Conservation (phyloP, 2,797 vertebrate species). For the Tragelaphus oryx region DNA sequence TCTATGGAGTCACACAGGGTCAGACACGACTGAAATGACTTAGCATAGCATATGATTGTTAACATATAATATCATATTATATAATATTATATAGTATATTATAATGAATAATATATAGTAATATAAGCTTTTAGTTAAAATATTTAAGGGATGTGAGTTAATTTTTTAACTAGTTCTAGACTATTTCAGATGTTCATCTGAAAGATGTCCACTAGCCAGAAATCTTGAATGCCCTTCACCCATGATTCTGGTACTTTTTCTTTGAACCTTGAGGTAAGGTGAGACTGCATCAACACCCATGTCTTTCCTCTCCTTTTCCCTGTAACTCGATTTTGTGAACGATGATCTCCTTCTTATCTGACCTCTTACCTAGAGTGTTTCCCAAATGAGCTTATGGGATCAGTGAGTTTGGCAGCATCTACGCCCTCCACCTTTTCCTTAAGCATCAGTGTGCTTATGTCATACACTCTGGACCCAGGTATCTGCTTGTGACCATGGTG, state of each 20-base stretch:
- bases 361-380: not conserved
- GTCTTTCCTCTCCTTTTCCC: not conserved
- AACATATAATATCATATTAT: not conserved
- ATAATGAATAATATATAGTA: not conserved
- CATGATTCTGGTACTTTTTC: not conserved
- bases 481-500: not conserved
- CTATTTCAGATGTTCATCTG: not conserved
- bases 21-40: no score
- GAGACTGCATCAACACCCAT: not conserved
- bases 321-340: not conserved
- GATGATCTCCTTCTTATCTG: not conserved
- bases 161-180: not conserved
- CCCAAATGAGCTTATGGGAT: not conserved
- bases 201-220: not conserved
- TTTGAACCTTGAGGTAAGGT: not conserved
- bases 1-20: no score
- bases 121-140: not conserved
- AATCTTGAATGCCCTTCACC: not conserved
- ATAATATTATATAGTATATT: not conserved
- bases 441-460: not conserved
- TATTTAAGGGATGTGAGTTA: not conserved
- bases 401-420: not conserved
- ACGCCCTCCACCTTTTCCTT: not conserved
- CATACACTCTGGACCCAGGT: not conserved
- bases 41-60: not conserved